Percentiles rank a stretch among this genome's conserved stretches.
Evolutionary conservation across 1,140 invertebrate genomes (phyloP).

Genomic region (Drosophila triauraria): DNA sequence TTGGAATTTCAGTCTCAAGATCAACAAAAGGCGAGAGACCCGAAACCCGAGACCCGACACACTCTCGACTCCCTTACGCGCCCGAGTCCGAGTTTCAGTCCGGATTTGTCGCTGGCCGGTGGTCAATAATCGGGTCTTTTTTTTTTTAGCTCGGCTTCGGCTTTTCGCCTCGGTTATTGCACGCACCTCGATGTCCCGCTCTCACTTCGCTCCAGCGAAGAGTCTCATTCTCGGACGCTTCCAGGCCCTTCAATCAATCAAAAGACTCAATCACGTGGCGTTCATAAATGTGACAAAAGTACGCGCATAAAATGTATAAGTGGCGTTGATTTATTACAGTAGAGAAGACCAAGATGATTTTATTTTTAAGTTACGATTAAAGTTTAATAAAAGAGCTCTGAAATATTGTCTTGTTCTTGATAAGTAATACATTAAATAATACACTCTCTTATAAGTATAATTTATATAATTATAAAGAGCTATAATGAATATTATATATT

Average conservation of each 20-base stretch:
- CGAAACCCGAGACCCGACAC: conserved; percentile 20
- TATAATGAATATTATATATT: background rate
- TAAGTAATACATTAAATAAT: too few relatives aligned
- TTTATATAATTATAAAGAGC: background rate
- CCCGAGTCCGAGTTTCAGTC: conserved; percentile 38
- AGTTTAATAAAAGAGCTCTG: too few relatives aligned
- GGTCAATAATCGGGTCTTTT: conserved; percentile 27
- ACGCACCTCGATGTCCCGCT: conserved; percentile 25
- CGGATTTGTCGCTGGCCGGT: conserved; percentile 29
- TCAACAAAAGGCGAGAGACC: conserved; percentile 64
- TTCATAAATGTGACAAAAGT: background rate
- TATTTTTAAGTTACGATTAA: too few relatives aligned
- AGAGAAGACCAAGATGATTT: background rate
- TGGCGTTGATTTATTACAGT: conserved; percentile 5
- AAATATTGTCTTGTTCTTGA: too few relatives aligned
- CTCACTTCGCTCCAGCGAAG: conserved; percentile 2
- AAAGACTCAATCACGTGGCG: conserved; percentile 2
- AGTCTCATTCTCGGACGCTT: conserved; percentile 25
- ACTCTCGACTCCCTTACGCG: conserved; percentile 35
- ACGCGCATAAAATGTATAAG: background rate
- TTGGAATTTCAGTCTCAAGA: conserved; percentile 74
- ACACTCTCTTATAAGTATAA: too few relatives aligned
- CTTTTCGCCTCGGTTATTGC: conserved; percentile 25
- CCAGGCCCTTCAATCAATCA: conserved; percentile 38
- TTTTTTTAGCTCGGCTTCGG: conserved; percentile 37